phyloP scores from a whole-genome alignment of 35 echinoderm and acorn worm species.

The Lytechinus pictus region DNA sequence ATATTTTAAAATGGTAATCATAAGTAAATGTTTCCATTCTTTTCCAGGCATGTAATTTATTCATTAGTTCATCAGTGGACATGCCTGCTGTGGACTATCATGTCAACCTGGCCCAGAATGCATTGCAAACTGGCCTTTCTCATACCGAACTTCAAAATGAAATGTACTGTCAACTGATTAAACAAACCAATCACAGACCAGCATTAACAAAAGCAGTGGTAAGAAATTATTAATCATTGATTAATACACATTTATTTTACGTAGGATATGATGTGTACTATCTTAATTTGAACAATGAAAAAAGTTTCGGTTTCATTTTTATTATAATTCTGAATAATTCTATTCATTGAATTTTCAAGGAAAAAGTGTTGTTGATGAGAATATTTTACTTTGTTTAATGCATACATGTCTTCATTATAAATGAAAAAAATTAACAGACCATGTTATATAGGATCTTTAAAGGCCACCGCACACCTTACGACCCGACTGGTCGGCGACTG shows the following conservation, averaged over 20 bases:
- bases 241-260: too few species aligned
- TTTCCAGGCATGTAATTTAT: conserved; percentile 82
- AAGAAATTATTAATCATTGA: neutral
- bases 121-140: conserved; percentile 90
- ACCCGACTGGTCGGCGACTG: too few species aligned
- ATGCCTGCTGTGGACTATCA: conserved; percentile 95
- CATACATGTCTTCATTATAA: too few species aligned
- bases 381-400: too few species aligned
- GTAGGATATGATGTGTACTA: too few species aligned
- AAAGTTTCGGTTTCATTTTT: neutral
- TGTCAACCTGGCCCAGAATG: conserved; percentile 97
- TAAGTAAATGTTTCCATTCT: neutral
- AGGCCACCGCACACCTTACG: too few species aligned
- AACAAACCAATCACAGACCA: conserved; percentile 84
- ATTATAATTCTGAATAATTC: neutral
- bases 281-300: neutral
- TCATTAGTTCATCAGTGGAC: conserved; percentile 90
- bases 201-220: conserved; percentile 28
- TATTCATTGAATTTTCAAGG: too few species aligned
- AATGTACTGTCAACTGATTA: conserved; percentile 98
- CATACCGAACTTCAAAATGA: conserved; percentile 95
- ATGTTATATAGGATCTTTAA: too few species aligned
- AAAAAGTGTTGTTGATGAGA: too few species aligned
- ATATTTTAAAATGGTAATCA: neutral
- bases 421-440: too few species aligned